Percentiles rank a stretch among this genome's conserved stretches.
Evolutionary conservation across 2,113 vertebrate genomes (phyloP).

Genomic region (Tangachromis dhanisi): DNA sequence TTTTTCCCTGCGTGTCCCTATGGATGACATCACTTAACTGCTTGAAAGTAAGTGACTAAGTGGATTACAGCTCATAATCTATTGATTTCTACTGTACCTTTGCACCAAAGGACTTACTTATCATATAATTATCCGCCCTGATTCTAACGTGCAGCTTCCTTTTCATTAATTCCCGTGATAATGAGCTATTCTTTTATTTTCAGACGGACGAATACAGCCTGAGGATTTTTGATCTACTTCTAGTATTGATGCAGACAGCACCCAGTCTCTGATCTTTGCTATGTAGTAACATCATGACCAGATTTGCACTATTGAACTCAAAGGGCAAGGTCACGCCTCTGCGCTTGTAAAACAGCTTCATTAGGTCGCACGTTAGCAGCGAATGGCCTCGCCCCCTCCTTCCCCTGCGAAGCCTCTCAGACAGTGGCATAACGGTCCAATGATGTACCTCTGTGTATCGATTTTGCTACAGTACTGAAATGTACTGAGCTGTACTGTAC

Average conservation of each 20-base stretch:
- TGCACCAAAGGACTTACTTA: constrained; percentile 11
- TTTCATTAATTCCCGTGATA: background rate
- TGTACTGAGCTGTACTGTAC: constrained; percentile 4
- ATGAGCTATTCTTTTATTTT: background rate
- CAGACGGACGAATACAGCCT: background rate
- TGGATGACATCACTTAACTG: constrained; percentile 48
- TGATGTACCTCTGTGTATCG: constrained; percentile 55
- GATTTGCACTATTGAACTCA: constrained; percentile 10
- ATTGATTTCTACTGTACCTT: constrained; percentile 40
- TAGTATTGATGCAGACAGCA: background rate
- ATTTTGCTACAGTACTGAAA: constrained; percentile 53
- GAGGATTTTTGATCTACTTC: background rate
- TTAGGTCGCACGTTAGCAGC: constrained; percentile 35
- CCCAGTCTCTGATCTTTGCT: background rate
- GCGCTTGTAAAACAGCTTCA: constrained; percentile 42
- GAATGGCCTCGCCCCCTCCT: background rate
- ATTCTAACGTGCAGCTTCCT: background rate
- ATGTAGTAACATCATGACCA: background rate
- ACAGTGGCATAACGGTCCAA: constrained; percentile 40
- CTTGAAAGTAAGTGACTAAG: constrained; percentile 34
- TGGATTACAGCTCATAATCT: constrained; percentile 26
- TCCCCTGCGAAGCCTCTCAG: background rate
- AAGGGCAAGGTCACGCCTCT: constrained; percentile 23
- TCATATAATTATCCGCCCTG: background rate
- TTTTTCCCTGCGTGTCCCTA: background rate